A percentile compares a stretch with the other conserved stretches of the same genome.
Evolutionary conservation across 2,888 invertebrate genomes (phyloP).

Genomic region (Chamaedrilus cognettii): DNA sequence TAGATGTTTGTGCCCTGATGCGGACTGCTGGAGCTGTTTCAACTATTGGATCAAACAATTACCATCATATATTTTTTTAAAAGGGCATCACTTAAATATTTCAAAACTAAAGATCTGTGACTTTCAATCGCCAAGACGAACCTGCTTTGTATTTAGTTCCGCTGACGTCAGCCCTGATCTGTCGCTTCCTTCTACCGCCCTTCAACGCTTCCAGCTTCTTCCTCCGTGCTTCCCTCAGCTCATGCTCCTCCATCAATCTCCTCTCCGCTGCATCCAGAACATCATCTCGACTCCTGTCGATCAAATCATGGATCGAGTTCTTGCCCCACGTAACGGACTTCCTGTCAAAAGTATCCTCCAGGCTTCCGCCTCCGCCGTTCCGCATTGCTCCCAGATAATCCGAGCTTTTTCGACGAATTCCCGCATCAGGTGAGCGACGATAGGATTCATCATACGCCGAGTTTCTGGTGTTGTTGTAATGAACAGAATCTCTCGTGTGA

Average conservation of each 20-base stretch:
- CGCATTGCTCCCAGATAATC: too few relatives aligned
- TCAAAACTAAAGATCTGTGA: neutral
- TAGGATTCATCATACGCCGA: too few relatives aligned
- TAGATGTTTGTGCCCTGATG: too few relatives aligned
- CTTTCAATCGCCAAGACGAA: neutral
- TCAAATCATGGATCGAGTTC: neutral
- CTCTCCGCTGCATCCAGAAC: neutral
- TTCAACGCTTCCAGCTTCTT: neutral
- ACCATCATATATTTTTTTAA: too few relatives aligned
- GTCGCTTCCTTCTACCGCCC: neutral
- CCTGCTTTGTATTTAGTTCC: constrained; percentile 14
- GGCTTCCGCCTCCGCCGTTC: too few relatives aligned
- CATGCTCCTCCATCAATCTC: neutral
- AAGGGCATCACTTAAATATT: neutral
- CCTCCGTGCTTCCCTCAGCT: neutral
- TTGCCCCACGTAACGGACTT: constrained; percentile 5
- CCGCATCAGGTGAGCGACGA: too few relatives aligned
- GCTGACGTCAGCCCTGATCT: constrained; percentile 8
- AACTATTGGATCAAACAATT: too few relatives aligned
- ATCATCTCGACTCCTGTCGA: neutral
- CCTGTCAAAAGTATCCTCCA: neutral
- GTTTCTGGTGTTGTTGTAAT: too few relatives aligned
- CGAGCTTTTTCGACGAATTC: too few relatives aligned
- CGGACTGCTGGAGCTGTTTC: too few relatives aligned
- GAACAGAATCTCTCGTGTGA: too few relatives aligned